phyloP scores from a whole-genome alignment of 2,888 invertebrate species.

The Drosophila setosimentum region DNA sequence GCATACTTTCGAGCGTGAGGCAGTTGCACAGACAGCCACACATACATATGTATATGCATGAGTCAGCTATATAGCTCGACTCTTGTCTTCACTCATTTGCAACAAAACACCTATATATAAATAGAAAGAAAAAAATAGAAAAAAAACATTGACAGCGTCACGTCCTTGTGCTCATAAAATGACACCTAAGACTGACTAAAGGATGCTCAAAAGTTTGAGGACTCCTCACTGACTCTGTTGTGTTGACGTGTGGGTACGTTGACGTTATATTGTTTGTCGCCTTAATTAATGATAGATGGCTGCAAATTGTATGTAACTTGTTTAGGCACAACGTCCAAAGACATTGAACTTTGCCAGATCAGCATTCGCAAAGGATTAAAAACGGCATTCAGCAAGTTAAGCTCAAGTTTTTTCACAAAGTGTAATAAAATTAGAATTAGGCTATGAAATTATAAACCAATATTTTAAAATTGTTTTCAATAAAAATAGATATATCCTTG shows the following conservation, averaged over 20 bases:
- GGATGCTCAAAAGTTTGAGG: slow-evolving; percentile 22
- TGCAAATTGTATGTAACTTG: slow-evolving; percentile 34
- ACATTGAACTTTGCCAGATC: slow-evolving; percentile 54
- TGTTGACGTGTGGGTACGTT: slow-evolving; percentile 3
- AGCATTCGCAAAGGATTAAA: neutral
- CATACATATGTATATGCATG: slow-evolving; percentile 37
- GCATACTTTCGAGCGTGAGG: slow-evolving; percentile 15
- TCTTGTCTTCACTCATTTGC: slow-evolving; percentile 19
- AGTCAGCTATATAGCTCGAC: slow-evolving; percentile 14
- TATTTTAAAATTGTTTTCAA: neutral
- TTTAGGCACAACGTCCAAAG: slow-evolving; percentile 25
- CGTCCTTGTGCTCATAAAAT: slow-evolving; percentile 56
- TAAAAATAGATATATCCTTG: neutral
- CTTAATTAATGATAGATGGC: slow-evolving; percentile 68
- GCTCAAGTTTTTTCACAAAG: neutral
- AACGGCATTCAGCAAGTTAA: neutral
- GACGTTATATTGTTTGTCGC: slow-evolving; percentile 57
- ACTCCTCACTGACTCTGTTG: slow-evolving; percentile 8
- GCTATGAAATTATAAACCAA: neutral
- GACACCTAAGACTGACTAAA: slow-evolving; percentile 20
- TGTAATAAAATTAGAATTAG: neutral
- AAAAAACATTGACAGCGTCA: slow-evolving; percentile 55
- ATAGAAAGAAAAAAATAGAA: neutral
- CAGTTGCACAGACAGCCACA: slow-evolving; percentile 38
- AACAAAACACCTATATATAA: neutral